Evolutionary conservation across 2,888 invertebrate genomes (phyloP).

Genomic region (Callosobruchus maculatus): DNA sequence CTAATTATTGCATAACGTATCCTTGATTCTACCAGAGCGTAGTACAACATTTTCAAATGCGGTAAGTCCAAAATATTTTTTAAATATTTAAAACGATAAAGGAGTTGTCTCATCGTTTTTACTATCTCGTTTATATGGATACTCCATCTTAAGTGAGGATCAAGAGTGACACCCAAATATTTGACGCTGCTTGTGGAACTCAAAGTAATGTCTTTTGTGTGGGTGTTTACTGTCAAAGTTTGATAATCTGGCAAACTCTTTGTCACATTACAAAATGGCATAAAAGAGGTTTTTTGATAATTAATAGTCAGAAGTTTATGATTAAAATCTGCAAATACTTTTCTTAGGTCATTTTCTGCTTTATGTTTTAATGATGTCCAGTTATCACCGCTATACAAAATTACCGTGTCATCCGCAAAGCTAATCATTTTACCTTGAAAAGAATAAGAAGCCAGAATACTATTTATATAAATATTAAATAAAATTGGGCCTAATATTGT

Average conservation of each 20-base stretch:
- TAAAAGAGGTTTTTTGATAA: not conserved
- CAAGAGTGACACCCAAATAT: constrained; percentile 4
- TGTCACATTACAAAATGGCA: not conserved
- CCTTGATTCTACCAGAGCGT: constrained; percentile 2
- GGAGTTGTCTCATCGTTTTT: constrained; percentile 1
- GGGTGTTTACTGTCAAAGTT: not conserved
- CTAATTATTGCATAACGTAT: constrained; percentile 5
- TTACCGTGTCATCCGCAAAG: constrained; percentile 6
- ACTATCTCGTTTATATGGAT: not conserved
- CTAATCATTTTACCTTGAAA: constrained; percentile 2
- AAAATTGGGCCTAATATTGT: constrained; percentile 4
- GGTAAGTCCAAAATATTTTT: not conserved
- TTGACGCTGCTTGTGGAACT: not conserved
- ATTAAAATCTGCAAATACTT: not conserved
- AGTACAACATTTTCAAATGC: constrained; percentile 2
- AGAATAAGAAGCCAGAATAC: not conserved
- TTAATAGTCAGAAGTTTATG: constrained; percentile 3
- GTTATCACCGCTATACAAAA: constrained; percentile 2
- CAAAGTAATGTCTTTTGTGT: not conserved
- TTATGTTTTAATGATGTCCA: constrained; percentile 2
- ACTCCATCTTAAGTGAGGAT: constrained; percentile 3
- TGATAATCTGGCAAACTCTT: not conserved
- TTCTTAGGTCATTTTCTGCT: not conserved
- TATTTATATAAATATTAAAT: constrained; percentile 2
- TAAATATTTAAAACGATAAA: constrained; percentile 3